phyloP scores from a whole-genome alignment of 1,140 invertebrate species.

The Polypedilum pembai region DNA sequence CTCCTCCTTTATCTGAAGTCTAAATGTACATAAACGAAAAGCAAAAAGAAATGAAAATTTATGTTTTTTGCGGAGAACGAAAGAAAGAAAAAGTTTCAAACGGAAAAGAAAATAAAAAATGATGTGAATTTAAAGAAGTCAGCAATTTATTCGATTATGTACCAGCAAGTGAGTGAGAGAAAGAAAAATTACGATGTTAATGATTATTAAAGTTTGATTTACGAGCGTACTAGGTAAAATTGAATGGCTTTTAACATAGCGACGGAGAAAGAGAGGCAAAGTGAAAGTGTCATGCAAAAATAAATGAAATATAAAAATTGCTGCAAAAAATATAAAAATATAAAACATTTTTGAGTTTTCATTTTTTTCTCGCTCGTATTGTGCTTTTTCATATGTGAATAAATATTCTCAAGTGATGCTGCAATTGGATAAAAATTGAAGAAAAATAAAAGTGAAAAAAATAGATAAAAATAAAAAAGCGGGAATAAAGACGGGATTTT shows the following conservation, averaged over 20 bases:
- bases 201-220: conserved; percentile 4
- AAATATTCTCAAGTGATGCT: background rate
- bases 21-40: no score
- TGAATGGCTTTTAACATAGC: background rate
- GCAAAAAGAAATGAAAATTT: background rate
- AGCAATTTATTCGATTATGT: background rate
- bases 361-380: background rate
- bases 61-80: background rate
- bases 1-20: no score
- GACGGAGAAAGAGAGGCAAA: background rate
- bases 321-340: background rate
- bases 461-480: background rate
- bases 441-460: background rate
- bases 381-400: background rate
- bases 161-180: no score
- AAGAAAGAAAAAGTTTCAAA: background rate
- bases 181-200: no score
- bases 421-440: background rate
- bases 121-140: background rate
- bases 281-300: conserved; percentile 6
- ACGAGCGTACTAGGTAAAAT: background rate
- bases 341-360: background rate
- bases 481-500: background rate
- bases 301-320: conserved; percentile 2
- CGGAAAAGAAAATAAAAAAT: conserved; percentile 12